Evolutionary conservation across 2,113 vertebrate species (phyloP).

Genomic region (Perccottus glenii): DNA sequence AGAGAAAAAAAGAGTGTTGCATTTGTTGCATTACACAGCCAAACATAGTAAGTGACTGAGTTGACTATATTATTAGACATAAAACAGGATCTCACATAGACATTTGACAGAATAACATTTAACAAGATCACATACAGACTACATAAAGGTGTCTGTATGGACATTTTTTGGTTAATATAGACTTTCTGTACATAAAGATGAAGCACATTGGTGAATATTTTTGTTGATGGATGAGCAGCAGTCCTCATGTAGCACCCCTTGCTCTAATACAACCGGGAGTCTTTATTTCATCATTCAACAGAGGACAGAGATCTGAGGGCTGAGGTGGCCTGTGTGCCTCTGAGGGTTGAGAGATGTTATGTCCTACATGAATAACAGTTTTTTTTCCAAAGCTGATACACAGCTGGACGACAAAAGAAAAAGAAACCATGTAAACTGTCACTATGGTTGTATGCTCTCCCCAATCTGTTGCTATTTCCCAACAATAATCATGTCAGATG

Average conservation of each 20-base stretch:
- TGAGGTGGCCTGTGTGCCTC: constrained; percentile 29
- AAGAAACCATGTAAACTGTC: constrained; percentile 28
- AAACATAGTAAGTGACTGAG: too few species aligned
- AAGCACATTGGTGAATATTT: constrained; percentile 29
- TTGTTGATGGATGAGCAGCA: constrained; percentile 51
- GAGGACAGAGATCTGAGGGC: constrained; percentile 46
- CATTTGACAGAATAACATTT: too few species aligned
- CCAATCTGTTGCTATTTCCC: constrained; percentile 22
- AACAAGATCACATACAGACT: not conserved
- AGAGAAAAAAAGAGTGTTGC: too few species aligned
- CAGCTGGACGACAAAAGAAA: constrained; percentile 25
- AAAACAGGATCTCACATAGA: too few species aligned
- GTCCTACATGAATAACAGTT: constrained; percentile 24
- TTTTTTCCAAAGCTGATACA: constrained; percentile 22
- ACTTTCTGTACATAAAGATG: constrained; percentile 6
- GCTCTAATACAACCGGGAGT: constrained; percentile 4
- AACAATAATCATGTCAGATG: constrained; percentile 42
- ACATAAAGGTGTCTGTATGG: not conserved
- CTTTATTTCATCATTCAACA: constrained; percentile 56
- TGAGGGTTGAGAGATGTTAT: constrained; percentile 47
- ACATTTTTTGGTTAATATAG: constrained; percentile 44
- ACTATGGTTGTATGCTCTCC: not conserved
- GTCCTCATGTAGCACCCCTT: constrained; percentile 35
- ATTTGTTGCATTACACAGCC: too few species aligned
- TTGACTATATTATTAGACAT: too few species aligned